Conservation (phyloP, 2,797 vertebrate species). For the Darevskia nairensis region DNA sequence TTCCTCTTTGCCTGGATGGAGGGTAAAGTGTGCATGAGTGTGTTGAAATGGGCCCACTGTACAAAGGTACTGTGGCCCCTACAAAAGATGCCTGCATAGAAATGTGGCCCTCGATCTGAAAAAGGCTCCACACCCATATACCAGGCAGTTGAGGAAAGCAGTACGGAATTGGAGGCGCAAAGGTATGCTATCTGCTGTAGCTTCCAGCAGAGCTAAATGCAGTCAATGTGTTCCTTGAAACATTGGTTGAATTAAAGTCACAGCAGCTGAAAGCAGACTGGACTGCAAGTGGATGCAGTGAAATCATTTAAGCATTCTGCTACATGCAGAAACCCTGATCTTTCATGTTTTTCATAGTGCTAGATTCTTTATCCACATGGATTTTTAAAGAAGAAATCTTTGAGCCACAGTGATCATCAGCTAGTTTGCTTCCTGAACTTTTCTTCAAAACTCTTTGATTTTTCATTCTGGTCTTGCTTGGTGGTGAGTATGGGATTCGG, state of each 20-base stretch:
- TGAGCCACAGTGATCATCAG: not conserved
- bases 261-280: not conserved
- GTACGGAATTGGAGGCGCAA: too few species aligned
- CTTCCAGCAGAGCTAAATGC: not conserved
- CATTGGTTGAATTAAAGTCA: not conserved
- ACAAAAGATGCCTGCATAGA: too few species aligned
- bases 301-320: not conserved
- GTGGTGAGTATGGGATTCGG: not conserved
- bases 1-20: too few species aligned
- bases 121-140: too few species aligned
- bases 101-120: too few species aligned
- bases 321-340: not conserved
- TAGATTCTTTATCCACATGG: not conserved
- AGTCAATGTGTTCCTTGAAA: not conserved
- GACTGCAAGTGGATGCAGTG: not conserved
- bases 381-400: too few species aligned
- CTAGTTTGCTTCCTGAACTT: not conserved
- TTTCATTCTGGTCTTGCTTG: not conserved
- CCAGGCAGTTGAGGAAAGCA: too few species aligned
- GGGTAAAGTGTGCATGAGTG: too few species aligned
- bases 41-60: too few species aligned
- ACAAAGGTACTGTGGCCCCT: too few species aligned
- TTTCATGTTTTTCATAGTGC: not conserved
- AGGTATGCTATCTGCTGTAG: too few species aligned
- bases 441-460: not conserved